Evolutionary conservation across 2,888 invertebrate genomes (phyloP).

Genomic region (Cheilosia urbana): DNA sequence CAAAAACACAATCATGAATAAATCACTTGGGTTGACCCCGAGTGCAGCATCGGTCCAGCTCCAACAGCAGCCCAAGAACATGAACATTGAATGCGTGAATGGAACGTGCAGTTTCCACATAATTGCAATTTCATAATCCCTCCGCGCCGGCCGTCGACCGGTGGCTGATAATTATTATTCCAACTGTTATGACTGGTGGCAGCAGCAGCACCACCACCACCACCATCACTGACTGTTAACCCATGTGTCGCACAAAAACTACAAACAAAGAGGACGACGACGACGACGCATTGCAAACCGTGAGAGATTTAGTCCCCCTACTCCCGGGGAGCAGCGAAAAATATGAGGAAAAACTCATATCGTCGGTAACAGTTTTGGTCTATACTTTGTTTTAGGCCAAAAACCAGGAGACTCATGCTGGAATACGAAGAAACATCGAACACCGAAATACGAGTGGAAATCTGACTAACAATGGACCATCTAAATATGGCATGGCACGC

Average conservation of each 20-base stretch:
- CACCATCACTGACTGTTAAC: constrained; percentile 8
- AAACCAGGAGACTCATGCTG: constrained; percentile 62
- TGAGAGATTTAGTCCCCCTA: constrained; percentile 64
- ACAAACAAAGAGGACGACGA: constrained; percentile 43
- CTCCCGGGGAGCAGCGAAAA: constrained; percentile 42
- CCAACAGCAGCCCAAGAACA: constrained; percentile 14
- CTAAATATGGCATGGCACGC: constrained; percentile 84
- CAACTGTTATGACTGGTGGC: constrained; percentile 68
- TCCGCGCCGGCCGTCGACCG: constrained; percentile 23
- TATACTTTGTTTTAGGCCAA: constrained; percentile 66
- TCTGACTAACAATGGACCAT: constrained; percentile 76
- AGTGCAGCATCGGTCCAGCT: constrained; percentile 54
- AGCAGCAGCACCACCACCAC: constrained; percentile 11
- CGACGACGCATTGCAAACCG: constrained; percentile 65
- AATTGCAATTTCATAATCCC: constrained; percentile 74
- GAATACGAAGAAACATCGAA: constrained; percentile 61
- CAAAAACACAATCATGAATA: constrained; percentile 68
- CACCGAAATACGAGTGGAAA: constrained; percentile 43
- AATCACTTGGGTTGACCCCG: constrained; percentile 70
- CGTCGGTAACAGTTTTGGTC: constrained; percentile 5
- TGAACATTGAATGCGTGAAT: constrained; percentile 61
- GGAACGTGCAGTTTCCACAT: constrained; percentile 71
- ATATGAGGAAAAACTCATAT: constrained; percentile 69
- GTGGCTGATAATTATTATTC: constrained; percentile 71
- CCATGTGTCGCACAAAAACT: constrained; percentile 51